These are phyloP conservation scores for Phaonia tiefii DNA, from an alignment of 2,888 invertebrate species.

Conservation along the genomic window DNA sequence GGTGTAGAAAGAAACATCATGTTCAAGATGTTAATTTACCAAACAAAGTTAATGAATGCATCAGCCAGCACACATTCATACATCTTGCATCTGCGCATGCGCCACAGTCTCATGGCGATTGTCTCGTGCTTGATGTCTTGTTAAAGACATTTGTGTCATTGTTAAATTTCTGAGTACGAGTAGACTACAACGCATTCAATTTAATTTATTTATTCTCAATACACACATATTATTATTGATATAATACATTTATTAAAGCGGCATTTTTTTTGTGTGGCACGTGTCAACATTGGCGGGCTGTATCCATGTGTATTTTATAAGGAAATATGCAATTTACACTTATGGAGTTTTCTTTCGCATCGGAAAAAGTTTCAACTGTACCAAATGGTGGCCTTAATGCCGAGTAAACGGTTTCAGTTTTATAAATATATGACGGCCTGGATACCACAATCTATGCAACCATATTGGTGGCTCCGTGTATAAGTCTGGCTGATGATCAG, in stretches of 20 bases:
- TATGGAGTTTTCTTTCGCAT: too few species aligned
- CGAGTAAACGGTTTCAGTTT: too few species aligned
- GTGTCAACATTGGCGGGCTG: too few species aligned
- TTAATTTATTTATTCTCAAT: constrained; percentile 29
- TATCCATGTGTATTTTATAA: too few species aligned
- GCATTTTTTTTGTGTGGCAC: background rate
- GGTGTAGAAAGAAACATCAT: constrained; percentile 56
- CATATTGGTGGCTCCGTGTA: too few species aligned
- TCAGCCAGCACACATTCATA: background rate
- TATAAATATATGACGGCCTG: too few species aligned
- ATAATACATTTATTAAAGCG: constrained; percentile 6
- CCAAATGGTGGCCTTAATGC: too few species aligned
- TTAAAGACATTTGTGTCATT: constrained; percentile 33
- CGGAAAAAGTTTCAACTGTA: too few species aligned
- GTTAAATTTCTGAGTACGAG: constrained; percentile 46
- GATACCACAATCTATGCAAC: too few species aligned
- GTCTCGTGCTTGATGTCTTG: constrained; percentile 59
- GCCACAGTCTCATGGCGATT: constrained; percentile 26
- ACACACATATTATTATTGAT: background rate
- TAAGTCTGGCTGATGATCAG: too few species aligned
- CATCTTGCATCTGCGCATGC: constrained; percentile 51
- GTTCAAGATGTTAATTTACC: constrained; percentile 65
- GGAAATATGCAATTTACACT: too few species aligned
- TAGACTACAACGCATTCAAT: constrained; percentile 46
- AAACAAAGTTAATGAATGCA: constrained; percentile 19